A percentile compares a stretch with the other conserved stretches of the same genome.
Evolutionary conservation across 2,797 vertebrate species (phyloP).

Genomic region (Chrysolophus pictus): DNA sequence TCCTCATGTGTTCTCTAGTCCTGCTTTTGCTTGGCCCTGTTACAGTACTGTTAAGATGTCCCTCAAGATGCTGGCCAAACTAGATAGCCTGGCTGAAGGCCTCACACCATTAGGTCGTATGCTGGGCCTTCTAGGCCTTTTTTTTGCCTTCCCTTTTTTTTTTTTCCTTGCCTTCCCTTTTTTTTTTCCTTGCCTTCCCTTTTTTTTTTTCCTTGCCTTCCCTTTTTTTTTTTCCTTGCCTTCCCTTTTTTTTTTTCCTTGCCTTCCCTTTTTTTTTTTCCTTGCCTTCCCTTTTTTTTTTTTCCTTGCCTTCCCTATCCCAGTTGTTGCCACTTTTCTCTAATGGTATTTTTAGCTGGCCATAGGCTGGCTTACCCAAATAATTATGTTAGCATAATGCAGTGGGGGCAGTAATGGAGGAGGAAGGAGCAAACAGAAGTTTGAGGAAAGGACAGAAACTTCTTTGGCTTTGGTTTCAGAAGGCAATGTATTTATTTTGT

Average conservation of each 20-base stretch:
- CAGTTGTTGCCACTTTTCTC: too few relatives aligned
- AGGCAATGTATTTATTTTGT: not conserved
- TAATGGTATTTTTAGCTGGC: not conserved
- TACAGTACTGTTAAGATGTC: not conserved
- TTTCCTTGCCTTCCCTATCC: too few relatives aligned
- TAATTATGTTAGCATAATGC: not conserved
- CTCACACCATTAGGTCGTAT: not conserved
- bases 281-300: not conserved
- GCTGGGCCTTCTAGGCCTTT: not conserved
- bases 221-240: too few relatives aligned
- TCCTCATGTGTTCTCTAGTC: not conserved
- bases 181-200: not conserved
- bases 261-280: not conserved
- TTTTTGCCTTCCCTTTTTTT: not conserved
- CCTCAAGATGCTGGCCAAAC: not conserved
- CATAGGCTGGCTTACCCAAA: not conserved
- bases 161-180: not conserved
- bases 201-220: too few relatives aligned
- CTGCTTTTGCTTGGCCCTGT: not conserved
- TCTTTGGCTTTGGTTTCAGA: not conserved
- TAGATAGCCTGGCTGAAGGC: not conserved
- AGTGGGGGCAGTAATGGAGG: not conserved
- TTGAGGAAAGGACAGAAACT: not conserved
- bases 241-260: not conserved
- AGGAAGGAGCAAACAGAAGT: not conserved